Base-by-base conservation (phyloP, 2,888 invertebrate species). In the Lithodes maja region DNA sequence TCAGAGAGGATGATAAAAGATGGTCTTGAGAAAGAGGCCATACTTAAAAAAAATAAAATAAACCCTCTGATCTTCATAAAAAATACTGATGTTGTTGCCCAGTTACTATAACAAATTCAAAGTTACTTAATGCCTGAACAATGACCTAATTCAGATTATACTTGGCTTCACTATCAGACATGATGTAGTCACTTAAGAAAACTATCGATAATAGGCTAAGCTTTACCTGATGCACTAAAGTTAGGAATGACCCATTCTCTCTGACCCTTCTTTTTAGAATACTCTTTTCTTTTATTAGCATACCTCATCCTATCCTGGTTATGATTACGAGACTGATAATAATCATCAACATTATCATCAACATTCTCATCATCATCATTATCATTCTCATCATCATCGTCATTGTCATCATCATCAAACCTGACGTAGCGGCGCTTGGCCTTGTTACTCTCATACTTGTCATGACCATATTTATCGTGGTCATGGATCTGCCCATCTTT, bases 241-340 rank as follows among this genome's bases (percentile, higher is more conserved):
- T 89, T 89, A n/a, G 89, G 89, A 55, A 89, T 89, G 50, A 89
- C 83, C 89, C 89, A 89, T 50, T 89, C 89, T 71, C 86, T 81
- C 69, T 89, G 85, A 12, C 83, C 89, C 52, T 89, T 85, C 7
- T 68, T 69, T 53, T 71, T 78, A 50, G 54, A 52, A 55, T 83
- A 78, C 5, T 83, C 79, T 2, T 71, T 80, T 61, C 71, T 75
- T 55, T 75, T 71, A 54, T 54, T 61, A 52, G 15, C 55, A 50
- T 68, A 52, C 61, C 71, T 83, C 81, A 49, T 61, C 15, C 68
- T 82, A 2, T 69, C 55, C 69, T 83, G 69, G 33, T 87, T 83
- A 12, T 69, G 50, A 33, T 85, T 84, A 61, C 86, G 85, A 12
- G 77, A 33, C 61, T 89, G 81, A 61, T 85, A 55, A 15, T 68